Evolutionary conservation across 2,888 invertebrate genomes (phyloP).

Genomic region (Erebia palarica): DNA sequence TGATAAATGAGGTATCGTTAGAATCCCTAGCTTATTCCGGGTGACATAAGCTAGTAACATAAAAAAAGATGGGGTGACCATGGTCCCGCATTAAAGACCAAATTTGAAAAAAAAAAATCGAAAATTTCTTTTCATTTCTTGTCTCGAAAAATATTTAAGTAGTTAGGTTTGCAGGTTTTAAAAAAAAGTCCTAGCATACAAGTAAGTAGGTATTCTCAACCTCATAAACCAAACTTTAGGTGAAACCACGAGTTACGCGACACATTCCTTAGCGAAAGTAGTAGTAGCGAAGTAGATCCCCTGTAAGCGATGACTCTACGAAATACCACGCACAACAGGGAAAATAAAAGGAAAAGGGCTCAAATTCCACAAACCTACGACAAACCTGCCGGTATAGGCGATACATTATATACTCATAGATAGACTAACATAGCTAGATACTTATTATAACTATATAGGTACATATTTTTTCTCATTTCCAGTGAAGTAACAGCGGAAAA

Average conservation of each 20-base stretch:
- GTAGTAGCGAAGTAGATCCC: constrained; percentile 11
- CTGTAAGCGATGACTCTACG: constrained; percentile 2
- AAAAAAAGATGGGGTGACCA: no score
- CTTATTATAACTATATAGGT: no score
- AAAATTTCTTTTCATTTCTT: no score
- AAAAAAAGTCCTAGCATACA: no score
- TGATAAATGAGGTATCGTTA: no score
- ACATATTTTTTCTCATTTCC: background rate
- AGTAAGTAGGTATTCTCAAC: background rate
- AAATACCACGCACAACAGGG: constrained; percentile 12
- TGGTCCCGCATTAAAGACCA: no score
- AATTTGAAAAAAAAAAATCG: no score
- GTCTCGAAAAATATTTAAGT: no score
- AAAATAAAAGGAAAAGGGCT: constrained; percentile 6
- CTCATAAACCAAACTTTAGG: background rate
- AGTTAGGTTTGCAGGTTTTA: no score
- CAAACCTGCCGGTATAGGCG: background rate
- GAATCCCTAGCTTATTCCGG: no score
- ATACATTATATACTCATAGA: background rate
- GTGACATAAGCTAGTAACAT: no score
- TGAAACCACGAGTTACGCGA: background rate
- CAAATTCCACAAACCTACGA: background rate
- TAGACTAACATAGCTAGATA: background rate
- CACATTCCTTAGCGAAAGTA: background rate
- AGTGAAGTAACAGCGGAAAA: background rate